Evolutionary conservation across 2,888 invertebrate genomes (phyloP), one percentile per base, ranked within the genome.

Genomic region (Dasysyrphus albostriatus): DNA sequence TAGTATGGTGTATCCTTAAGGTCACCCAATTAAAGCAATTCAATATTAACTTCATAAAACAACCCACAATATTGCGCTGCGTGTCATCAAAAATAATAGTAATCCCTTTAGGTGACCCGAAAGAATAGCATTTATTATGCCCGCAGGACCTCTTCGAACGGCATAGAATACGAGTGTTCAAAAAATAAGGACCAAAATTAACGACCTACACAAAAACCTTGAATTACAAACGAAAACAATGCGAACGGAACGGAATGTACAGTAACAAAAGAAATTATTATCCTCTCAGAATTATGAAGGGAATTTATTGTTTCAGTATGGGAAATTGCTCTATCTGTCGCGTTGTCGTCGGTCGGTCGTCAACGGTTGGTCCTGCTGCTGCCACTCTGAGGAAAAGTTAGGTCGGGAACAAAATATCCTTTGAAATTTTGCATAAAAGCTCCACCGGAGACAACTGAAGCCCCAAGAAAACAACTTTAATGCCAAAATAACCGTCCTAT

Each of bases 91-190:
- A 65, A 47, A 32, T 65, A 65, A 65, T 65, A 47, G 47, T 47
- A 16, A 65, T 58, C 77, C 72, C 44, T 77, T 65, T 42, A 70
- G 72, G 72, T 77, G 74, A 77, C 70, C 77, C 51, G 37, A 58
- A 16, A 56, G 39, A 61, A 63, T 14, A 72, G 56, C 63, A 72
- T 82, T 77, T 77, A 82, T 73, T 82, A 82, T 72, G 49, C 65
- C 65, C 72, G 77, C 56, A 58, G 51, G 70, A 65, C 32, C 63
- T 77, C 24, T 65, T 58, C 29, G 14, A 16, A 47, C 37, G 12
- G 8, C 16, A 14, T 34, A n/a, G n/a, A n/a, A 82, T 72, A 77
- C 77, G 77, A 65, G 72, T 65, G 44, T 29, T 8, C 32, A 56
- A 56, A 39, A 29, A 59, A 39, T 19, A 59, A 59, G 39, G 42